Evolutionary conservation across 64 coral and sea anemone genomes (phyloP).

Genomic region (Actinia tenebrosa): DNA sequence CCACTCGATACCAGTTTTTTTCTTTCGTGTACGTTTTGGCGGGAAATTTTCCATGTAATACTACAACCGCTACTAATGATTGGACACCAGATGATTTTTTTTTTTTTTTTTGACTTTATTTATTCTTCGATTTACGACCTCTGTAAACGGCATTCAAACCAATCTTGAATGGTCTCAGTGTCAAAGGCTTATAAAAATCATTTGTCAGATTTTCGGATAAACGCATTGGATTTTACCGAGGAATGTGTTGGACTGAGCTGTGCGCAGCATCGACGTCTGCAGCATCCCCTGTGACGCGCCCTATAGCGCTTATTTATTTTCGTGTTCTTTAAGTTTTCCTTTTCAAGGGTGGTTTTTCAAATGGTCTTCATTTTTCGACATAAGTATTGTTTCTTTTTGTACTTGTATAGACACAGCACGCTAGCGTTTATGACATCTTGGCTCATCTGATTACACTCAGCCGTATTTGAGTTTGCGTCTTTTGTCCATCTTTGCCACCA

Average conservation of each 20-base stretch:
- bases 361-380: background rate
- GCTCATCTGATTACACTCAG: background rate
- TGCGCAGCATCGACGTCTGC: background rate
- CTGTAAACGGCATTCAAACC: background rate
- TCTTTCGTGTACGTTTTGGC: background rate
- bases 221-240: background rate
- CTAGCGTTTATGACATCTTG: background rate
- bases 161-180: background rate
- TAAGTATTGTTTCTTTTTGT: background rate
- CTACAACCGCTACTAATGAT: background rate
- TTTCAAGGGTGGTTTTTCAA: background rate
- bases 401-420: background rate
- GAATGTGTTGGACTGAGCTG: background rate
- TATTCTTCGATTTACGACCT: background rate
- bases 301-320: background rate
- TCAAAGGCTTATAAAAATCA: background rate
- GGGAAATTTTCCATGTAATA: background rate
- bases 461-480: background rate
- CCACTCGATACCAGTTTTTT: background rate
- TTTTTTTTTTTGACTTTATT: background rate
- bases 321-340: background rate
- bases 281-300: background rate
- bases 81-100: background rate
- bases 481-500: background rate
- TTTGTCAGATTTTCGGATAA: slow-evolving; percentile 9